Conservation (phyloP, 2,797 vertebrate genomes). For the Morus bassanus region DNA sequence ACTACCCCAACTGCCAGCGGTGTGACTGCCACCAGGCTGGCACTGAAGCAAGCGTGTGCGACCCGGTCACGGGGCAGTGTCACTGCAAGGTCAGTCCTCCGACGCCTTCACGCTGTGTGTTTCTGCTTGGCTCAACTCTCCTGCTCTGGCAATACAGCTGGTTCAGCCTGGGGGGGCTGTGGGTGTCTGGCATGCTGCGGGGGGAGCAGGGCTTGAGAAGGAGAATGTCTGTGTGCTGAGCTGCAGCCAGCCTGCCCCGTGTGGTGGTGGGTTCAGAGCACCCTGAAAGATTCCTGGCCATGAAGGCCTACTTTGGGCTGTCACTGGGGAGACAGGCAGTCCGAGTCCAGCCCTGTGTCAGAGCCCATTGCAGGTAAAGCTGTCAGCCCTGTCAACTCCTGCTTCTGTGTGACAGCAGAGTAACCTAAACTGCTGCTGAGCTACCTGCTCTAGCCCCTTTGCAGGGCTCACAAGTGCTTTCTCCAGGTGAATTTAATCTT, state of each 20-base stretch:
- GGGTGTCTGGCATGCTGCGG: fast-evolving
- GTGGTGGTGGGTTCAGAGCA: background rate
- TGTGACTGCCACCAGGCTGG: constrained; percentile 91
- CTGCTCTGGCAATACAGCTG: background rate
- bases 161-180: background rate
- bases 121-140: background rate
- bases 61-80: constrained; percentile 86
- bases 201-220: background rate
- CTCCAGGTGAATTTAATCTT: background rate
- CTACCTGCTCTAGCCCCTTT: background rate
- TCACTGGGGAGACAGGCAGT: background rate
- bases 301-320: background rate
- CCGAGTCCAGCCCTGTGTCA: background rate
- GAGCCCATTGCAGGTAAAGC: background rate
- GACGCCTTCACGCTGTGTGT: fast-evolving
- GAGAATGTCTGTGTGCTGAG: background rate
- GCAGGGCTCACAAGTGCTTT: background rate
- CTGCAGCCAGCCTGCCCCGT: background rate
- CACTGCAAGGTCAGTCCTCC: constrained; percentile 87
- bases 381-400: background rate
- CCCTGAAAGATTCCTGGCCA: background rate
- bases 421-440: background rate
- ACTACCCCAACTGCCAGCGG: constrained; percentile 85
- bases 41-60: constrained; percentile 80
- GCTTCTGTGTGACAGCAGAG: background rate